Conservation (phyloP, 2,113 vertebrate species). For the Gnathonemus echidnorhynchus region DNA sequence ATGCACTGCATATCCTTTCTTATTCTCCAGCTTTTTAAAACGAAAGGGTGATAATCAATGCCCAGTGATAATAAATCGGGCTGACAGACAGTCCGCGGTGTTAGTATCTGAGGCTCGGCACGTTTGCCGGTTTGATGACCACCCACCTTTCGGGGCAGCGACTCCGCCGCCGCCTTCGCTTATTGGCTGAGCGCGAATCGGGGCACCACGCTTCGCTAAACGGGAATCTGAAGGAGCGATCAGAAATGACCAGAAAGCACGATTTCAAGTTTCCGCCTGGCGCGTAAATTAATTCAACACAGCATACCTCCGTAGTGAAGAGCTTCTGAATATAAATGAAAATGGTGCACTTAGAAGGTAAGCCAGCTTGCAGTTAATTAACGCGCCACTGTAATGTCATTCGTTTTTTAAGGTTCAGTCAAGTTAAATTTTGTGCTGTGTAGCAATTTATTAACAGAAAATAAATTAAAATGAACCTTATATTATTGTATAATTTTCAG, state of each 20-base stretch:
- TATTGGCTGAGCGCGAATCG: neutral
- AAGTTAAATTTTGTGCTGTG: neutral
- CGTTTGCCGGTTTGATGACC: neutral
- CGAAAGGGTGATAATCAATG: neutral
- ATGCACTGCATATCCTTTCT: neutral
- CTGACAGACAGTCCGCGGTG: neutral
- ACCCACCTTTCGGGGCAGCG: neutral
- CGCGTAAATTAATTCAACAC: slow-evolving; percentile 15
- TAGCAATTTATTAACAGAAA: neutral
- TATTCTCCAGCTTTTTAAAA: neutral
- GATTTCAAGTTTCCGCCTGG: neutral
- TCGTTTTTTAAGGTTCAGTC: neutral
- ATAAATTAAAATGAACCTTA: neutral
- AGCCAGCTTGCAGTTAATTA: neutral
- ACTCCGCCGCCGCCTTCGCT: neutral
- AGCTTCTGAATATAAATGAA: slow-evolving; percentile 10
- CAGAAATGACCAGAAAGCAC: neutral
- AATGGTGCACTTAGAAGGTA: neutral
- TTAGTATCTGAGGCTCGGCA: neutral
- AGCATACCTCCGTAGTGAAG: slow-evolving; percentile 20
- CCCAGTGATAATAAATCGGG: neutral
- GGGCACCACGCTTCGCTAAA: neutral
- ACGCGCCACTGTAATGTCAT: neutral
- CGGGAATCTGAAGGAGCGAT: neutral
- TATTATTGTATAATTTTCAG: neutral